Evolutionary conservation across 2,888 invertebrate genomes (phyloP).

Genomic region (Ernsta delagoae): DNA sequence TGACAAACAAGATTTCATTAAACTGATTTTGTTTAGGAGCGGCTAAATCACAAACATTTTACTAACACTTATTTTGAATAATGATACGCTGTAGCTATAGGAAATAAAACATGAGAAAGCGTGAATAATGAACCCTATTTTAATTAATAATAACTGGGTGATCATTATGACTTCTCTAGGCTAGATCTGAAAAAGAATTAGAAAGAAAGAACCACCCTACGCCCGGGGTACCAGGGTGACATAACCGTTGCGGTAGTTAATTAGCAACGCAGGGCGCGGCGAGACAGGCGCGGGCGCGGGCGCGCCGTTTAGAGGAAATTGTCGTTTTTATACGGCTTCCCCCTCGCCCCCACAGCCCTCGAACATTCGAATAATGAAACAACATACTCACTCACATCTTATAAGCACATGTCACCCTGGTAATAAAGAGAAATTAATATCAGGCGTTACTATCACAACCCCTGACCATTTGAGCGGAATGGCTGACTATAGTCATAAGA

Average conservation of each 20-base stretch:
- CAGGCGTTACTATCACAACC: conserved; percentile 48
- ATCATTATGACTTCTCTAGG: conserved; percentile 11
- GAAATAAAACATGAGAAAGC: conserved; percentile 1
- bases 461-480: conserved; percentile 30
- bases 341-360: conserved; percentile 59
- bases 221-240: conserved; percentile 80
- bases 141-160: conserved; percentile 4
- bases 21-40: no score
- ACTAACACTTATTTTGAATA: no score
- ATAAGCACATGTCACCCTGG: conserved; percentile 74
- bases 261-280: conserved; percentile 80
- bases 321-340: conserved; percentile 84
- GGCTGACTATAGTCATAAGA: conserved; percentile 33
- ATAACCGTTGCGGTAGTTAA: conserved; percentile 82
- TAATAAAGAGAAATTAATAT: conserved; percentile 80
- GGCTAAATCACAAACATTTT: no score
- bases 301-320: conserved; percentile 83
- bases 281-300: conserved; percentile 80
- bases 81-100: no score
- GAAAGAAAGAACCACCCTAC: conserved; percentile 66
- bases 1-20: no score
- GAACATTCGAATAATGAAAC: conserved; percentile 77
- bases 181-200: conserved; percentile 41
- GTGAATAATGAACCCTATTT: neutral
- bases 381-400: conserved; percentile 78